Evolutionary conservation across 2,888 invertebrate genomes (phyloP).

Genomic region (Plagodis pulveraria): DNA sequence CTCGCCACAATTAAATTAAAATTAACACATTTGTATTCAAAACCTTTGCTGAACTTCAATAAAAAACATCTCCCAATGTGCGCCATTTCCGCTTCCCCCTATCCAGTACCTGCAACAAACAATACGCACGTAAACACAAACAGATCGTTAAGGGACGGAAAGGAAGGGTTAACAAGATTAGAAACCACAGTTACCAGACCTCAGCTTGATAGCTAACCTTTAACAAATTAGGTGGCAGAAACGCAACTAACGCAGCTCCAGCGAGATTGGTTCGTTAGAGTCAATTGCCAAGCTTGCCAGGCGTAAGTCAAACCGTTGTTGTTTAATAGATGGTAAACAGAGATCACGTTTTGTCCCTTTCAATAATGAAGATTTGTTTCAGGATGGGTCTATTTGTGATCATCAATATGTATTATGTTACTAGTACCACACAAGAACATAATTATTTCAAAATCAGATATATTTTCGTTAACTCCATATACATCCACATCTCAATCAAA

Average conservation of each 20-base stretch:
- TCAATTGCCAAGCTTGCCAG: conserved; percentile 31
- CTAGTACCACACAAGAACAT: too few species aligned
- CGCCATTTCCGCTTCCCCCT: conserved; percentile 49
- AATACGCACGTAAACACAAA: conserved; percentile 60
- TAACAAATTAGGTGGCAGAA: conserved; percentile 28
- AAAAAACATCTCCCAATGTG: conserved; percentile 33
- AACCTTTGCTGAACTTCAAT: conserved; percentile 36
- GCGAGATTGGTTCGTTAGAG: conserved; percentile 31
- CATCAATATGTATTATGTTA: too few species aligned
- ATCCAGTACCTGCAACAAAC: conserved; percentile 68
- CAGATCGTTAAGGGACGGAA: conserved; percentile 48
- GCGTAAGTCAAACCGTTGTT: conserved; percentile 46
- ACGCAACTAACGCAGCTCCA: conserved; percentile 34
- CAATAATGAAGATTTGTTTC: conserved; percentile 48
- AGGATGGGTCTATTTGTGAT: conserved; percentile 28
- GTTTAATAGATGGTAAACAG: conserved; percentile 49
- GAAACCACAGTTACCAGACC: conserved; percentile 39
- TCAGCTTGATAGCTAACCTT: conserved; percentile 31
- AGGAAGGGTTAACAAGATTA: conserved; percentile 49
- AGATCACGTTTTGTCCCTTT: conserved; percentile 36
- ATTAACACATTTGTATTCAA: conserved; percentile 42
- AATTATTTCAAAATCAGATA: too few species aligned
- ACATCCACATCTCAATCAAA: too few species aligned
- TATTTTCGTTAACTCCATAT: too few species aligned
- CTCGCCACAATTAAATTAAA: conserved; percentile 33